Evolutionary conservation across 2,888 invertebrate species (phyloP).

Genomic region (Cremastinae sp.): DNA sequence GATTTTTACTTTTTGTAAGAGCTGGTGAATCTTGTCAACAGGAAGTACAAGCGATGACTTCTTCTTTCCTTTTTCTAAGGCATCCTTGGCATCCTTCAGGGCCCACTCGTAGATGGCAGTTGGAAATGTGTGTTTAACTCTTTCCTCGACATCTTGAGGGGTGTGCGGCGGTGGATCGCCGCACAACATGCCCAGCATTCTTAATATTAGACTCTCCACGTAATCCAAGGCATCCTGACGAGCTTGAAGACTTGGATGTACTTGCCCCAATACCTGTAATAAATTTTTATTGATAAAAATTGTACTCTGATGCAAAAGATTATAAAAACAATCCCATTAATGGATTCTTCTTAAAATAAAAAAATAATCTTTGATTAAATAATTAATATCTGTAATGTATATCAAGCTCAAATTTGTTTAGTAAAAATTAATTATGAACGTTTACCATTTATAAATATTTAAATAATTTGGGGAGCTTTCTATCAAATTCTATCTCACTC

Average conservation of each 20-base stretch:
- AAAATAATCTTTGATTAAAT: no score
- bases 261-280: constrained; percentile 91
- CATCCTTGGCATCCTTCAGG: constrained; percentile 92
- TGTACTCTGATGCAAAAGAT: no score
- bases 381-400: no score
- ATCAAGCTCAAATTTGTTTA: no score
- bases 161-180: constrained; percentile 91
- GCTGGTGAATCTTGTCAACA: constrained; percentile 93
- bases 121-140: constrained; percentile 96
- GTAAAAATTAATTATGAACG: no score
- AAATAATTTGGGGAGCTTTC: no score
- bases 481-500: no score
- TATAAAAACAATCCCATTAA: no score
- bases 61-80: constrained; percentile 89
- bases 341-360: no score
- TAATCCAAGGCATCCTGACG: constrained; percentile 95
- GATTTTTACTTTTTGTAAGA: constrained; percentile 87
- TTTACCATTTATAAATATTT: no score
- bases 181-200: constrained; percentile 93
- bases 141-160: constrained; percentile 93
- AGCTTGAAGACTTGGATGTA: constrained; percentile 92
- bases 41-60: constrained; percentile 88
- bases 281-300: constrained; percentile 6
- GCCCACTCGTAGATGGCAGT: constrained; percentile 97
- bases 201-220: constrained; percentile 94